Conservation (phyloP, 1,140 invertebrate species). For the Drosophila athabasca region DNA sequence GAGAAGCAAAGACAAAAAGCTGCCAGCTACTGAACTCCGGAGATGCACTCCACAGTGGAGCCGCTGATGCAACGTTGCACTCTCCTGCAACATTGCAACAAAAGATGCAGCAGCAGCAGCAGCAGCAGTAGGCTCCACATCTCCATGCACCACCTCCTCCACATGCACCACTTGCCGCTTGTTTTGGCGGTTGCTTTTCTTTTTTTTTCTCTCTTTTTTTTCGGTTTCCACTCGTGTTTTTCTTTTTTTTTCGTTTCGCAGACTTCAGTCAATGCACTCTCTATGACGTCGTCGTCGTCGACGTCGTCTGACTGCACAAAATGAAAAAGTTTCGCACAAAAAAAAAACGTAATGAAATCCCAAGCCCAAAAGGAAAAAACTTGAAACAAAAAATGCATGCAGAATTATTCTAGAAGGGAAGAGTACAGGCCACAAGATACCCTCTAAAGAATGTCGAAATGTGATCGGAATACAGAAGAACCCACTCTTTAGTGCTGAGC, state of each 20-base stretch:
- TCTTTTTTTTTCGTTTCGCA: slow-evolving; percentile 56
- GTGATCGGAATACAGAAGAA: too few relatives aligned
- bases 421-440: slow-evolving; percentile 1
- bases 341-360: slow-evolving; percentile 73
- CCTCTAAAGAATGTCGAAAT: neutral
- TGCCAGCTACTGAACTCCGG: slow-evolving; percentile 64
- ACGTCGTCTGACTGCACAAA: slow-evolving; percentile 78
- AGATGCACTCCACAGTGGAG: slow-evolving; percentile 20
- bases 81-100: slow-evolving; percentile 63
- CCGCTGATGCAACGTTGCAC: neutral
- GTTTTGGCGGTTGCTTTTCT: slow-evolving; percentile 11
- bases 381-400: slow-evolving; percentile 53
- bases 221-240: slow-evolving; percentile 22
- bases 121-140: slow-evolving; percentile 11
- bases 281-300: slow-evolving; percentile 62
- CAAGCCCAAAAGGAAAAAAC: slow-evolving; percentile 74
- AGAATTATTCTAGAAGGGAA: neutral
- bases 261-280: slow-evolving; percentile 81
- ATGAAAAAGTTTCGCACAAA: slow-evolving; percentile 72
- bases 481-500: too few relatives aligned
- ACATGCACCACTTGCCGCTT: slow-evolving; percentile 28
- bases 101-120: slow-evolving; percentile 71
- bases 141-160: slow-evolving; percentile 17
- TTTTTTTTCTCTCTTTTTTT: neutral
- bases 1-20: slow-evolving; percentile 55